These are phyloP conservation scores for Lasiurus cinereus DNA, from an alignment of 2,113 vertebrate species.

Conservation along the genomic window DNA sequence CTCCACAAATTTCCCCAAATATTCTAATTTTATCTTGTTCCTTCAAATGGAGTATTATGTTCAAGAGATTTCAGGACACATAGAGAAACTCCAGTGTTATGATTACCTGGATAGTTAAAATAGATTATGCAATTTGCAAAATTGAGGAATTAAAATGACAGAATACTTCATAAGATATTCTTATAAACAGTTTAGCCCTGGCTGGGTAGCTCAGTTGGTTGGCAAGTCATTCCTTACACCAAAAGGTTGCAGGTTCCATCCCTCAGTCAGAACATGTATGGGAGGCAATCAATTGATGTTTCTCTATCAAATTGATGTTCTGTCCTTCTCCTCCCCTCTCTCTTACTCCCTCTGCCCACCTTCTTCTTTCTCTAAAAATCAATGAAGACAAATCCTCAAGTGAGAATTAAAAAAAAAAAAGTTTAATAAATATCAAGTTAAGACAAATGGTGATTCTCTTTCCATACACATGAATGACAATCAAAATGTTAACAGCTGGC, in stretches of 20 bases:
- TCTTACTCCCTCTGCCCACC: background rate
- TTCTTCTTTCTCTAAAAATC: background rate
- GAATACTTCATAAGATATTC: slow-evolving; percentile 26
- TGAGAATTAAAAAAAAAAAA: background rate
- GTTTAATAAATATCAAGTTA: slow-evolving; percentile 33
- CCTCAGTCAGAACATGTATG: background rate
- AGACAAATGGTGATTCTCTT: background rate
- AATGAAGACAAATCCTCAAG: background rate
- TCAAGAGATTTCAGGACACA: slow-evolving; percentile 1
- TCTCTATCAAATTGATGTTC: no score
- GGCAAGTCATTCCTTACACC: background rate
- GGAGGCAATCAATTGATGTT: background rate
- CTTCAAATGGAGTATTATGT: background rate
- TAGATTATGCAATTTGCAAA: slow-evolving; percentile 41
- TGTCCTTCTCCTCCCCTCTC: no score
- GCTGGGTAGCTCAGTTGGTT: background rate
- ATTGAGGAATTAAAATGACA: background rate
- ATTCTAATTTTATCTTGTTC: background rate
- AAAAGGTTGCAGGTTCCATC: background rate
- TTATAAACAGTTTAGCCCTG: background rate
- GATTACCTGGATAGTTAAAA: slow-evolving; percentile 20
- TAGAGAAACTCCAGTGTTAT: background rate
- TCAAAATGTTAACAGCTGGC: slow-evolving; percentile 2
- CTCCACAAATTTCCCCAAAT: background rate
- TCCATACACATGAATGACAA: background rate